phyloP scores from a whole-genome alignment of 2,888 invertebrate species.

The Pachycephus smyrnensis region DNA sequence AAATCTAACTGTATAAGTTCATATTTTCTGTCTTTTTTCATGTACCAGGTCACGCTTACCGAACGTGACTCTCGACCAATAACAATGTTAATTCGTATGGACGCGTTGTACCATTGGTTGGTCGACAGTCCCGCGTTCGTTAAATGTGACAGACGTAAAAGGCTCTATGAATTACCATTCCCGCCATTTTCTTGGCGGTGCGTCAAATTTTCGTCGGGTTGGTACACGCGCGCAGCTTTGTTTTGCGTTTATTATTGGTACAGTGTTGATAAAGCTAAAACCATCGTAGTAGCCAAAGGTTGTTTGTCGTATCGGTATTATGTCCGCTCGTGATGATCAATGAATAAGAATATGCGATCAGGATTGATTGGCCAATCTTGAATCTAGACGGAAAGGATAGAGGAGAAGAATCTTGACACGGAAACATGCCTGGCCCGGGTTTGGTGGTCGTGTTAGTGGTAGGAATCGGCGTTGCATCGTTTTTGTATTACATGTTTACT shows the following conservation, averaged over 20 bases:
- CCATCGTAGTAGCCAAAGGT: not conserved
- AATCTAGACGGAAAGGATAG: not conserved
- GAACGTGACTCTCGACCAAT: not conserved
- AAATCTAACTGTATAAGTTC: not conserved
- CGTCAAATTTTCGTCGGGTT: not conserved
- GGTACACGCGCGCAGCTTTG: not conserved
- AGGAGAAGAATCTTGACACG: not conserved
- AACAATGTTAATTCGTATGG: not conserved
- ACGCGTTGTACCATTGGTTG: not conserved
- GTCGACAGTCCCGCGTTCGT: no score
- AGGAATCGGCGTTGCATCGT: constrained; percentile 42
- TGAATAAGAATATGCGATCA: not conserved
- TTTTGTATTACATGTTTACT: constrained; percentile 44
- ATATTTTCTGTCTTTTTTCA: no score
- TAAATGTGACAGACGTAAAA: not conserved
- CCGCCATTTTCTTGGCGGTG: not conserved
- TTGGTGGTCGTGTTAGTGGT: constrained; percentile 42
- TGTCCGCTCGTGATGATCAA: not conserved
- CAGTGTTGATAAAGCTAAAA: not conserved
- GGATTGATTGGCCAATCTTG: not conserved
- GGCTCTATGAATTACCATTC: not conserved
- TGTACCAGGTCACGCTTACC: not conserved
- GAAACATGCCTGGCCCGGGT: constrained; percentile 42
- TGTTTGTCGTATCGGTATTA: not conserved
- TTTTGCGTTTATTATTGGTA: not conserved